Conservation (phyloP, 2,797 vertebrate species). For the Rhinichthys osculus region DNA sequence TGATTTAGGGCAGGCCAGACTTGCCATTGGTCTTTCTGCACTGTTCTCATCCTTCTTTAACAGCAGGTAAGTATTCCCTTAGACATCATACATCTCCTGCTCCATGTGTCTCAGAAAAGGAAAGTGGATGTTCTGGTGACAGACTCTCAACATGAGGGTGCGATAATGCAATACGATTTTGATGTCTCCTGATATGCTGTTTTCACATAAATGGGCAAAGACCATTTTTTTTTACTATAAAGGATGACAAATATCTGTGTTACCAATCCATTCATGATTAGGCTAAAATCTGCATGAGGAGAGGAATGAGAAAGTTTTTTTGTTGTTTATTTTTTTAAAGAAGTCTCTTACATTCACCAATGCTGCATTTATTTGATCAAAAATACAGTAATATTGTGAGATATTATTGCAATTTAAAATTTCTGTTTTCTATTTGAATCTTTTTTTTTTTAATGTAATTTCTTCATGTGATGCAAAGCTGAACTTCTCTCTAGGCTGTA, state of each 20-base stretch:
- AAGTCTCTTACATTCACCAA: neutral
- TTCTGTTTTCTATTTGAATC: neutral
- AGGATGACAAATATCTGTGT: neutral
- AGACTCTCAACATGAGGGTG: slow-evolving; percentile 21
- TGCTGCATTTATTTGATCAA: neutral
- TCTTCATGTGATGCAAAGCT: neutral
- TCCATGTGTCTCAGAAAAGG: neutral
- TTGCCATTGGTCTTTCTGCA: neutral
- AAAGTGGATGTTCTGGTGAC: slow-evolving; percentile 18
- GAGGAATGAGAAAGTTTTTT: neutral
- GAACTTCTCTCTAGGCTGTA: neutral
- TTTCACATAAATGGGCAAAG: neutral
- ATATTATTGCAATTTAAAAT: neutral
- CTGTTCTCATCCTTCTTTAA: neutral
- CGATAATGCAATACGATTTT: slow-evolving; percentile 21
- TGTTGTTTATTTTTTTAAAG: neutral
- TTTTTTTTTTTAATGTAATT: neutral
- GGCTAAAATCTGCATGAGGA: neutral
- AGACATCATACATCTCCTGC: slow-evolving; percentile 19
- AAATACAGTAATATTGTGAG: neutral
- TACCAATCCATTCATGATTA: neutral
- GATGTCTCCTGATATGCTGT: neutral
- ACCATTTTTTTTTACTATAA: neutral
- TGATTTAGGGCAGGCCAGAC: slow-evolving; percentile 17
- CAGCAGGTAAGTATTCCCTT: neutral